These are phyloP conservation scores for Latrodectus geometricus DNA, from an alignment of 1,140 invertebrate genomes.

Conservation along the genomic window DNA sequence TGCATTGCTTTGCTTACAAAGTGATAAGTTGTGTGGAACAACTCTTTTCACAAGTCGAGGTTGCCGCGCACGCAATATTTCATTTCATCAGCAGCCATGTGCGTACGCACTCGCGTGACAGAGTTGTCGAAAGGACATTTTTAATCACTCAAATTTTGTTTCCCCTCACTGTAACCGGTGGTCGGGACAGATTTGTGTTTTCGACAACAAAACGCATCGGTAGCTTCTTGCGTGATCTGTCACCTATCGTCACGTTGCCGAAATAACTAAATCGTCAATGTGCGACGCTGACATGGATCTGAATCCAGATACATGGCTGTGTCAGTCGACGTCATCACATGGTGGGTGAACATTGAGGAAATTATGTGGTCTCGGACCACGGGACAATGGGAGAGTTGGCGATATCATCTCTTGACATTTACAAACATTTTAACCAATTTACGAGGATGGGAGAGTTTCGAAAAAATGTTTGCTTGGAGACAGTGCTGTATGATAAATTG, in stretches of 20 bases:
- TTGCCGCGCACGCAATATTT: constrained; percentile 26
- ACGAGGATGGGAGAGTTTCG: not conserved
- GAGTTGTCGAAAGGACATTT: constrained; percentile 35
- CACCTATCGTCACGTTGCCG: constrained; percentile 30
- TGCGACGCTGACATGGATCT: not conserved
- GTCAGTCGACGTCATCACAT: not conserved
- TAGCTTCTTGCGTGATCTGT: constrained; percentile 5
- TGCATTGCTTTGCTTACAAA: not conserved
- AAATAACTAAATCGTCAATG: constrained; percentile 28
- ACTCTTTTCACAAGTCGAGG: constrained; percentile 12
- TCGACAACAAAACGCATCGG: not conserved
- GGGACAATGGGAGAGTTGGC: not conserved
- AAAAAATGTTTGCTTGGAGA: not conserved
- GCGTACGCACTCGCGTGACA: constrained; percentile 16
- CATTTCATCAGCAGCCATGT: not conserved
- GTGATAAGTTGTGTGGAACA: not conserved
- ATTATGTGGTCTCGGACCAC: not conserved
- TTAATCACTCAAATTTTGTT: constrained; percentile 34
- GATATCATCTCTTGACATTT: not conserved
- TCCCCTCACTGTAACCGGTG: not conserved
- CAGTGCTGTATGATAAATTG: not conserved
- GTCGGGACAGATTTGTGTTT: not conserved
- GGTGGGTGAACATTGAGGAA: not conserved
- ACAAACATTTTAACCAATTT: not conserved
- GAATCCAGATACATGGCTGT: not conserved